Base-by-base conservation (phyloP, 2,888 invertebrate species). In the Latrodectus elegans region DNA sequence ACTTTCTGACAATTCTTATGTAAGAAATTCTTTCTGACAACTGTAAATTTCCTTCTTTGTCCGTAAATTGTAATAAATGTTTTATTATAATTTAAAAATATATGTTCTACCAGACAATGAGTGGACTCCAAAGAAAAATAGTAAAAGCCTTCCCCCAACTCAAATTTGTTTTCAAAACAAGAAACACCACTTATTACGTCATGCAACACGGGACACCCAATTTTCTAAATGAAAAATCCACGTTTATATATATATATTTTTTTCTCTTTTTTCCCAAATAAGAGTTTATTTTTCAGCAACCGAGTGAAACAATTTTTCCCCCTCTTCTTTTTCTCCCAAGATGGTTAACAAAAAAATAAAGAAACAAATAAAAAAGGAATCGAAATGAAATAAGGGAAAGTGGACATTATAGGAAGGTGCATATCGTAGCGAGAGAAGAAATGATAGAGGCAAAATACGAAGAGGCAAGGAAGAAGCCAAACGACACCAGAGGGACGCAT, bases 401-500 rank as follows among this genome's bases (percentile, higher is more conserved):
- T 86, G 86, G 86, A 81, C 86, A 80, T 86, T 86, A 81, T n/a
- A 71, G 76, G 60, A 17, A 75, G 22, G 78, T 55, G 68, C 65
- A 78, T 52, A 22, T 51, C 9, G 71, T 22, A 49, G 77, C 1
- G 68, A 70, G 53, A 55, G 60, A n/a, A 60, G 60, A n/a, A 60
- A 71, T 26, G 72, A 17, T 70, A 22, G 65, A 53, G 51, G 12
- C 65, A 65, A 84, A 78, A 73, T 73, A 78, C 38, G 73, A 67
- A 65, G 51, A 53, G 73, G 76, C 12, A n/a, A n/a, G 49, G 64
- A 64, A 26, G 65, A 64, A 22, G 76, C 75, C 72, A 86, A 86
- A 86, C 81, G 86, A 86, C 52, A 76, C 86, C 86, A 77, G 65
- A 26, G 86, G 86, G 86, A 76, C 53, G 86, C 80, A 86, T 86